These are phyloP conservation scores for Sitodiplosis mosellana DNA, from an alignment of 1,140 invertebrate genomes.

Conservation along the genomic window DNA sequence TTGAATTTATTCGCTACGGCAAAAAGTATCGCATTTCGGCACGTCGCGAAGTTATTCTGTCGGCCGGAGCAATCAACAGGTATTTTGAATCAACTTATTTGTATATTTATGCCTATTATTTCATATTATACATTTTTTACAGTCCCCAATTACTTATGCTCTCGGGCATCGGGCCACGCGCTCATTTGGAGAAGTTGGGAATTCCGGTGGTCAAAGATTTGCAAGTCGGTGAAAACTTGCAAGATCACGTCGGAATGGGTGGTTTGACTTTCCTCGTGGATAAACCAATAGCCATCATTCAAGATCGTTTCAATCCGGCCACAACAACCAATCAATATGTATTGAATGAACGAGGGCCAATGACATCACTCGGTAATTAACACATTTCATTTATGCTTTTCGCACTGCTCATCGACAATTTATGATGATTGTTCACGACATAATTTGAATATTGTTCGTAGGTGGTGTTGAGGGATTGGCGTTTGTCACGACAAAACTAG, in stretches of 20 bases:
- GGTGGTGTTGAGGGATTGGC: constrained; percentile 72
- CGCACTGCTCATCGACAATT: too few species aligned
- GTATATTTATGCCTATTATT: too few species aligned
- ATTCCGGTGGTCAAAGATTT: constrained; percentile 55
- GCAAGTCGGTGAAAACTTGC: constrained; percentile 53
- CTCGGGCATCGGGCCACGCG: constrained; percentile 63
- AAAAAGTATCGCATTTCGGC: constrained; percentile 42
- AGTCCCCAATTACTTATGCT: constrained; percentile 70
- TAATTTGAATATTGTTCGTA: constrained; percentile 16
- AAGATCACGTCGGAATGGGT: constrained; percentile 68
- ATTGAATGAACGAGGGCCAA: constrained; percentile 53
- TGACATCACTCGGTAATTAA: constrained; percentile 49
- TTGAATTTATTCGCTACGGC: constrained; percentile 55
- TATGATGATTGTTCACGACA: constrained; percentile 38
- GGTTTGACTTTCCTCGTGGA: constrained; percentile 62
- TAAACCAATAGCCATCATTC: constrained; percentile 58
- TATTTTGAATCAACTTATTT: too few species aligned
- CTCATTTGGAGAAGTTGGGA: constrained; percentile 48
- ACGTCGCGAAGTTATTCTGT: constrained; percentile 56
- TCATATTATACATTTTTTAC: too few species aligned
- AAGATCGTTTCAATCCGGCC: constrained; percentile 46
- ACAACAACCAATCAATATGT: constrained; percentile 64
- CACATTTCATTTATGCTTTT: too few species aligned
- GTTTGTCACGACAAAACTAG: constrained; percentile 66
- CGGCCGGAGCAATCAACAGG: constrained; percentile 63